Conservation (phyloP, 2,888 invertebrate genomes). For the Callimorpha dominula region DNA sequence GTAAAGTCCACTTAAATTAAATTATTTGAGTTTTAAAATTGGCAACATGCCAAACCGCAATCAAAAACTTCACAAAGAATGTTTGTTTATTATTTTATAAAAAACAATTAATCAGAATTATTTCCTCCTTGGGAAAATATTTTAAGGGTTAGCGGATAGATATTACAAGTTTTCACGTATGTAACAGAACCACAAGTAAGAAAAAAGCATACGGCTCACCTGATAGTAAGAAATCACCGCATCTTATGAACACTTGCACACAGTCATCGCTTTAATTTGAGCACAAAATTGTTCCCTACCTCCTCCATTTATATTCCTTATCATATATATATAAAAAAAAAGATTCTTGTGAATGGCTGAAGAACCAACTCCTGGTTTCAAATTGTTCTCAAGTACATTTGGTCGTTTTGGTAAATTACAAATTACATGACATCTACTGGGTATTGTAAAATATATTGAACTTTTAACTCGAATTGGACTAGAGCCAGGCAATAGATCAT, state of each 20-base stretch:
- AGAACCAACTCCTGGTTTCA: background rate
- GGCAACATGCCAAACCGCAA: background rate
- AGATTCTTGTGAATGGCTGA: background rate
- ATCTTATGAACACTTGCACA: background rate
- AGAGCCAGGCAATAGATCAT: conserved; percentile 12
- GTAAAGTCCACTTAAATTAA: background rate
- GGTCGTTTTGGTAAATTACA: background rate
- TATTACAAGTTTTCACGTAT: too few relatives aligned
- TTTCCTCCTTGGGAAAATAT: too few relatives aligned
- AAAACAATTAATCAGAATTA: too few relatives aligned
- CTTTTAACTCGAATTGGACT: conserved; percentile 4
- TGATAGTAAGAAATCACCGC: too few relatives aligned
- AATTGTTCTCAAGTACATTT: background rate
- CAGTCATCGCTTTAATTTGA: too few relatives aligned
- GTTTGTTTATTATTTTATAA: too few relatives aligned
- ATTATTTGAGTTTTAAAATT: background rate
- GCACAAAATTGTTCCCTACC: too few relatives aligned
- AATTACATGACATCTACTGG: background rate
- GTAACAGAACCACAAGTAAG: too few relatives aligned
- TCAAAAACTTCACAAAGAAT: background rate
- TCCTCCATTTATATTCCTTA: too few relatives aligned
- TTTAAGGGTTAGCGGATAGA: too few relatives aligned
- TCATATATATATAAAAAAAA: background rate
- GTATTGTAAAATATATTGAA: conserved; percentile 7
- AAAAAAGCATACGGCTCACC: too few relatives aligned